phyloP scores from a whole-genome alignment of 2,113 vertebrate genomes.

The Fulica atra region DNA sequence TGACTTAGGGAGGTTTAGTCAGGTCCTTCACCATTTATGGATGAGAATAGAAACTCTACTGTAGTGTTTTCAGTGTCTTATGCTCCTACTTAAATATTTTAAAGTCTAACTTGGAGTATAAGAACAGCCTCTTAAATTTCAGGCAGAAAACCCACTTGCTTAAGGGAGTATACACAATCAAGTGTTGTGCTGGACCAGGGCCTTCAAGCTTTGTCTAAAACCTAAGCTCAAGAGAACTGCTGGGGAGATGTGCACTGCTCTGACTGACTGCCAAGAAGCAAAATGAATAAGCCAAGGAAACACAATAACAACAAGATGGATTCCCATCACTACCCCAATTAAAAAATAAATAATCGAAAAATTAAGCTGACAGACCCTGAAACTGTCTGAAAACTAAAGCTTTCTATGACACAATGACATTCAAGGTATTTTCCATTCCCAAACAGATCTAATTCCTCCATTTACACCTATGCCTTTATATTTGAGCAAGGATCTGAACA shows the following conservation, averaged over 20 bases:
- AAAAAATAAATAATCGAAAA: not conserved
- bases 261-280: not conserved
- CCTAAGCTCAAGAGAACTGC: not conserved
- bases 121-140: not conserved
- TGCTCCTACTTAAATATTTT: not conserved
- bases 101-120: not conserved
- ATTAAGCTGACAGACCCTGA: not conserved
- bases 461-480: not conserved
- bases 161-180: not conserved
- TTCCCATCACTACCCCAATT: not conserved
- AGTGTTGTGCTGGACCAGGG: not conserved
- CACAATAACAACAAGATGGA: not conserved
- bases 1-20: not conserved
- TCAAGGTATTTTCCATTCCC: not conserved
- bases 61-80: not conserved
- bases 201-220: not conserved
- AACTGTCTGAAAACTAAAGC: not conserved
- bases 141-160: not conserved
- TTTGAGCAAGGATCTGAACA: not conserved
- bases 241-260: not conserved
- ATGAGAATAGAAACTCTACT: not conserved
- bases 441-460: not conserved
- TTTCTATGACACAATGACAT: rapidly evolving
- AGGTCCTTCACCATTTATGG: not conserved
- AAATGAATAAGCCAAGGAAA: not conserved